phyloP scores from a whole-genome alignment of 2,113 vertebrate genomes.

The Equus quagga region DNA sequence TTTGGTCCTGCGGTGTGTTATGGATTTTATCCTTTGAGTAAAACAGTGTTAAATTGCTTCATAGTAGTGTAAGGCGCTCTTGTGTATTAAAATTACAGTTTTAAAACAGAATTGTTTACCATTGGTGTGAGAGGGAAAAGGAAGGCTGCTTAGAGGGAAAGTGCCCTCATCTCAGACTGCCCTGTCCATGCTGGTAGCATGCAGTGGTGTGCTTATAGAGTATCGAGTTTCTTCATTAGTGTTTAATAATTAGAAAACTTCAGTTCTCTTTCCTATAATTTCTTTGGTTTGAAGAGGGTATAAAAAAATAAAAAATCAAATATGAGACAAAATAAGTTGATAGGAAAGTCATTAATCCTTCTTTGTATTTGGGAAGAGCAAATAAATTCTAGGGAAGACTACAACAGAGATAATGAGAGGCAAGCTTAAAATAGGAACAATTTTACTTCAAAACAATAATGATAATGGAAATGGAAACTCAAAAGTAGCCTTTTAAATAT shows the following conservation, averaged over 20 bases:
- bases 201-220: rapidly evolving
- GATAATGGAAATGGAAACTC: not conserved
- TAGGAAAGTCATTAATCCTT: not conserved
- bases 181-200: rapidly evolving
- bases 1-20: not conserved
- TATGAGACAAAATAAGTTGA: not conserved
- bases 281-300: not conserved
- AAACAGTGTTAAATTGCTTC: not conserved
- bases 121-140: not conserved
- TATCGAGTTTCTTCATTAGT: not conserved
- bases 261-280: not conserved
- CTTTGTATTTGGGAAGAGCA: not conserved
- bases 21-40: not conserved
- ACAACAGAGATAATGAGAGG: not conserved
- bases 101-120: not conserved
- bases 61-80: not conserved
- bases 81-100: not conserved
- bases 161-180: not conserved
- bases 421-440: not conserved
- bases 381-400: not conserved
- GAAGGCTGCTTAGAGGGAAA: not conserved
- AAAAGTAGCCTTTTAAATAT: not conserved
- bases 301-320: not conserved
- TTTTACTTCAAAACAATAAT: not conserved
- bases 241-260: not conserved